Conservation (phyloP, 2,888 invertebrate genomes). For the Phymatocera aterrima region DNA sequence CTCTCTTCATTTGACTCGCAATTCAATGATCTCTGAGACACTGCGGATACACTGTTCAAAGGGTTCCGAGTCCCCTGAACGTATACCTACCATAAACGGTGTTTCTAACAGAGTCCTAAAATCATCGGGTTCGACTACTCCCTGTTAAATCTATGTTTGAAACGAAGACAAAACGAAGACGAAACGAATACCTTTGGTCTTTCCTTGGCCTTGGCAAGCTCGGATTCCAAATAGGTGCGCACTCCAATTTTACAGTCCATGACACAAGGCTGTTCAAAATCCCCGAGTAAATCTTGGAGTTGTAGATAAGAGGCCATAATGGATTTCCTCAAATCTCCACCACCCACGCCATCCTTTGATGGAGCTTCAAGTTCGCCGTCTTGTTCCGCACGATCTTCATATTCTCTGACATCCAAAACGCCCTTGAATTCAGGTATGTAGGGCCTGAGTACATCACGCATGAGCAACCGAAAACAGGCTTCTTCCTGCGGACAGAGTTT, state of each 20-base stretch:
- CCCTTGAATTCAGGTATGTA: slow-evolving; percentile 97
- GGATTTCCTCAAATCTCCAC: slow-evolving; percentile 55
- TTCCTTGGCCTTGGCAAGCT: slow-evolving; percentile 95
- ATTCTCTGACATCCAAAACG: slow-evolving; percentile 68
- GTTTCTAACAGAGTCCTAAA: background rate
- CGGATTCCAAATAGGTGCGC: slow-evolving; percentile 95
- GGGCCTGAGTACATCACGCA: slow-evolving; percentile 91
- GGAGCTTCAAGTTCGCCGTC: slow-evolving; percentile 34
- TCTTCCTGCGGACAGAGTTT: slow-evolving; percentile 94
- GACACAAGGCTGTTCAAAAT: slow-evolving; percentile 94
- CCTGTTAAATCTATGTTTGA: background rate
- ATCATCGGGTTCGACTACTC: background rate
- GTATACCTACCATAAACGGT: background rate
- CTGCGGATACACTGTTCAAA: background rate
- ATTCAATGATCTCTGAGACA: background rate
- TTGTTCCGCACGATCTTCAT: slow-evolving; percentile 64
- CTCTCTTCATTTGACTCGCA: background rate
- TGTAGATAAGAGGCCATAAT: slow-evolving; percentile 83
- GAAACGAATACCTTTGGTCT: slow-evolving; percentile 87
- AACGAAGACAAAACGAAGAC: slow-evolving; percentile 33
- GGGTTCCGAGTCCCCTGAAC: background rate
- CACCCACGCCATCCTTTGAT: slow-evolving; percentile 52
- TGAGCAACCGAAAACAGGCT: slow-evolving; percentile 88
- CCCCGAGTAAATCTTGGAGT: slow-evolving; percentile 93
- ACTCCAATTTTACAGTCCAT: slow-evolving; percentile 99